Percentiles rank a stretch among this genome's conserved stretches.
These are phyloP conservation scores for Pipistrellus pygmaeus DNA, from an alignment of 2,797 vertebrate species.

Conservation along the genomic window DNA sequence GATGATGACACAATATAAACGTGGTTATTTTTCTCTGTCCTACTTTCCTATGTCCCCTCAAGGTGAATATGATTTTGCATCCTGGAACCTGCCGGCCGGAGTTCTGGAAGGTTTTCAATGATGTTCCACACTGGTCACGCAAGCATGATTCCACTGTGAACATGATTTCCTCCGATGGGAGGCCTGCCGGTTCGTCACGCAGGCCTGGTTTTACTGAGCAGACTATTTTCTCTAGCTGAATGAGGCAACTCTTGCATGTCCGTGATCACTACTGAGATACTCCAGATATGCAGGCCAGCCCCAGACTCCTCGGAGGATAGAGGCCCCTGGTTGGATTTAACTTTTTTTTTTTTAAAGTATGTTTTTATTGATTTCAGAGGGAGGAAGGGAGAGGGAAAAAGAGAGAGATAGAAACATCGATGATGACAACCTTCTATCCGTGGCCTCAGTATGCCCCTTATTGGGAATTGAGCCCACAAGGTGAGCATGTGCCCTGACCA, in stretches of 20 bases:
- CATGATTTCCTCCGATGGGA: conserved; percentile 20
- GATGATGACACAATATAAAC: not conserved
- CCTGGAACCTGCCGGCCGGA: not conserved
- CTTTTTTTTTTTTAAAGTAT: no score
- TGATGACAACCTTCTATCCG: no score
- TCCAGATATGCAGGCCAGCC: not conserved
- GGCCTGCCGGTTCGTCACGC: not conserved
- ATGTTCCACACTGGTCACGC: not conserved
- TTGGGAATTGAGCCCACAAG: no score
- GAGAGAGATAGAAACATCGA: no score
- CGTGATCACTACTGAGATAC: not conserved
- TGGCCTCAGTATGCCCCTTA: no score
- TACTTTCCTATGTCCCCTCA: not conserved
- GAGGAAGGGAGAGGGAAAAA: no score
- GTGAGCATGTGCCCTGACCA: no score
- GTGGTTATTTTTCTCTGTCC: not conserved
- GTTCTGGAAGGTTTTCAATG: conserved; percentile 42
- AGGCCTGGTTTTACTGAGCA: not conserved
- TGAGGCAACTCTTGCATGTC: conserved; percentile 8
- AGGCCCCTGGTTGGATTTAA: not conserved
- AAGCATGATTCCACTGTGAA: not conserved
- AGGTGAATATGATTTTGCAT: not conserved
- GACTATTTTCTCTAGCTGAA: conserved; percentile 44
- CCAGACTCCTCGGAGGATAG: not conserved
- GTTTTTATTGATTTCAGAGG: no score